Evolutionary conservation across 2,113 vertebrate species (phyloP), one percentile per base, ranked within the genome.

Genomic region (Tetrax tetrax): DNA sequence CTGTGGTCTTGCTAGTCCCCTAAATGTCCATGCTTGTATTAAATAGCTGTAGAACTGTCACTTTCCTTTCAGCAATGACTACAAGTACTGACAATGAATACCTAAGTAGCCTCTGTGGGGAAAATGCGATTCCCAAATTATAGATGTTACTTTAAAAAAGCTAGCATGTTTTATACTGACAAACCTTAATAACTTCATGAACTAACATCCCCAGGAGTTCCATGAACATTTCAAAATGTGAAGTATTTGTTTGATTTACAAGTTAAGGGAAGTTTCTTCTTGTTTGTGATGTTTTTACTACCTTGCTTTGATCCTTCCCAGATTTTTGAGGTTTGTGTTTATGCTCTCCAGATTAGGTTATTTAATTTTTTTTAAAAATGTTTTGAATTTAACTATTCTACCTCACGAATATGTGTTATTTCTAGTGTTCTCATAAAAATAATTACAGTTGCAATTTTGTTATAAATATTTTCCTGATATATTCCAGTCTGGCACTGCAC

Each of bases 11-110:
- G 94, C 93, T 97, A 93, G 78, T 81, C 79, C 92, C 65, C 85
- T 53, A 87, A 61, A 94, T 95, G 68, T 96, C 83, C 64, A 13
- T 88, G 83, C 63, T 97, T 97, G 93, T 97, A 93, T 96, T 96
- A 93, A 96, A 80, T 78, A 95, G 80, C 75, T 89, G 57, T 72
- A 94, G 65, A 95, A 91, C 31, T 92, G 81, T 93, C 85, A 78
- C 80, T 96, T 94, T 83, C 27, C 57, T 95, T 97, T 94, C 65
- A 91, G 83, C 83, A 88, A 82, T 91, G 31, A 3, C 68, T 95
- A 90, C 74, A 91, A 76, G 84, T 96, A 83, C 83, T 90, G 82
- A 93, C 91, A 77, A 28, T 87, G 96, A 97, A 86, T 75, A 54
- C 22, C 8, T 86, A 77, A 85, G 89, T 93, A 90, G 66, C 89